phyloP scores from a whole-genome alignment of 2,888 invertebrate genomes.

The Zygogramma bicolorata region DNA sequence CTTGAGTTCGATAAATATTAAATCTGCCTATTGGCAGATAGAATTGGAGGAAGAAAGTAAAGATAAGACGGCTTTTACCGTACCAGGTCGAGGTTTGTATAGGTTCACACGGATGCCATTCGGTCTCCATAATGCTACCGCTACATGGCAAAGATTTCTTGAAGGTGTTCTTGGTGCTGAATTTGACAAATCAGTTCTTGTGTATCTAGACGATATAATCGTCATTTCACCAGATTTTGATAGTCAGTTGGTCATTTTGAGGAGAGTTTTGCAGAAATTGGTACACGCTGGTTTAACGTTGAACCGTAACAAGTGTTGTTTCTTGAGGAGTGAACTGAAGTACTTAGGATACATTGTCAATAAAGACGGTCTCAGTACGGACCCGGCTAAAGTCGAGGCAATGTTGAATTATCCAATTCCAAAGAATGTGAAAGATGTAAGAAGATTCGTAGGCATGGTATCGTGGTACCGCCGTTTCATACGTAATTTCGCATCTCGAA shows the following conservation, averaged over 20 bases:
- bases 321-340: neutral
- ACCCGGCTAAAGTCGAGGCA: neutral
- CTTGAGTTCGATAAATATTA: no score
- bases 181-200: no score
- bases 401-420: neutral
- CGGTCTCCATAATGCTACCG: no score
- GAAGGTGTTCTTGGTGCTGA: no score
- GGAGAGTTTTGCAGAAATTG: neutral
- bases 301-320: neutral
- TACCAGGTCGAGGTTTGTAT: no score
- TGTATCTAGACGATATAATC: no score
- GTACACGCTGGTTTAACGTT: neutral
- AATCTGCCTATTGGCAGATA: no score
- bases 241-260: neutral
- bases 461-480: constrained; percentile 2
- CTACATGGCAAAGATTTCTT: no score
- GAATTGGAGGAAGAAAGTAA: no score
- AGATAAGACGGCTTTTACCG: no score
- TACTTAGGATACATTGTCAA: neutral
- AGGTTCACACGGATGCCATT: no score
- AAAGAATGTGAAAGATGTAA: neutral
- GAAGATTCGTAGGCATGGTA: neutral
- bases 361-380: neutral
- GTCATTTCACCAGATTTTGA: neutral
- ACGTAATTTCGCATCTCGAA: neutral